Conservation (phyloP, 2,113 vertebrate genomes). For the Ellobius talpinus region DNA sequence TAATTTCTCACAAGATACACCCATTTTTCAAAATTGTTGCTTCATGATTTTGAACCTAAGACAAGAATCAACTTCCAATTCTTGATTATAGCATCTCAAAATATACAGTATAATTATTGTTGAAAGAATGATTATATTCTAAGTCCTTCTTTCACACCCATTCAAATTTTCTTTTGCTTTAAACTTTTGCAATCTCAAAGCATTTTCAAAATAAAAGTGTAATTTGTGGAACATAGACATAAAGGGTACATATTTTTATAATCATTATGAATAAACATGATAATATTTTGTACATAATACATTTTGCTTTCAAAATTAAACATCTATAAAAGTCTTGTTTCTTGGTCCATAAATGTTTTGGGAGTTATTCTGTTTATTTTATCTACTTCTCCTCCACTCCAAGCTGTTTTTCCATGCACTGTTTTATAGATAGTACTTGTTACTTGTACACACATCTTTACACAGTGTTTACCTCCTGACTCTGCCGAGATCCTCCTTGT, state of each 20-base stretch:
- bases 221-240: conserved; percentile 43
- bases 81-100: conserved; percentile 77
- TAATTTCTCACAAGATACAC: conserved; percentile 63
- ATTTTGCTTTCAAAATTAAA: conserved; percentile 45
- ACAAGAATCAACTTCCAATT: conserved; percentile 69
- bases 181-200: conserved; percentile 50
- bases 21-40: conserved; percentile 68
- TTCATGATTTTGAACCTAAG: conserved; percentile 72
- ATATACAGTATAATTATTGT: conserved; percentile 74
- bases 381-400: neutral
- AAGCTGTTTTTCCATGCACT: neutral
- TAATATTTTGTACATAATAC: neutral
- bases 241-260: neutral
- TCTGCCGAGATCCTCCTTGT: neutral
- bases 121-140: conserved; percentile 74
- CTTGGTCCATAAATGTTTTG: neutral
- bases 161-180: conserved; percentile 65
- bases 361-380: conserved; percentile 6
- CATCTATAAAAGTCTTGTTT: neutral
- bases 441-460: neutral
- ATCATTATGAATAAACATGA: neutral
- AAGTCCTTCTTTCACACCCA: conserved; percentile 54
- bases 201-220: conserved; percentile 65
- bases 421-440: neutral
- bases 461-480: neutral